phyloP scores from a whole-genome alignment of 2,797 vertebrate species.

The Pseudochirops cupreus region DNA sequence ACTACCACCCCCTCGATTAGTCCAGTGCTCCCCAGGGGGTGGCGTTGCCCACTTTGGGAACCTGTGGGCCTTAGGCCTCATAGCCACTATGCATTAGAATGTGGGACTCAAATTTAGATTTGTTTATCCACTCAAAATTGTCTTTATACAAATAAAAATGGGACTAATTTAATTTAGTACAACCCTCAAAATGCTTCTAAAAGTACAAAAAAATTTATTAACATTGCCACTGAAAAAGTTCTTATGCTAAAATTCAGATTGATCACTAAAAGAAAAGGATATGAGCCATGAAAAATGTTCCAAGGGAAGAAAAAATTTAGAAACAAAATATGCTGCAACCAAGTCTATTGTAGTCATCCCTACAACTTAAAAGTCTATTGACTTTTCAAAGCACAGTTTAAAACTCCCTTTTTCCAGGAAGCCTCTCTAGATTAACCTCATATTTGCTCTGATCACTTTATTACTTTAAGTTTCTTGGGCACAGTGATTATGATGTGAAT shows the following conservation, averaged over 20 bases:
- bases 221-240: neutral
- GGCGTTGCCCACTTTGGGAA: no score
- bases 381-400: neutral
- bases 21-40: no score
- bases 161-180: neutral
- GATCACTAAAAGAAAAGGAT: neutral
- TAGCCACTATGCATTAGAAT: neutral
- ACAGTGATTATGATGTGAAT: neutral
- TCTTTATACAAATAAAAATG: neutral
- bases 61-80: neutral
- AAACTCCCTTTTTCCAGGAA: neutral
- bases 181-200: neutral
- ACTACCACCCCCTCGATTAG: no score
- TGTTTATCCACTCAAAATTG: neutral
- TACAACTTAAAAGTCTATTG: neutral
- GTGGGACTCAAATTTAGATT: neutral
- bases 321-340: neutral
- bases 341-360: neutral
- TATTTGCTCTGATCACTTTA: neutral
- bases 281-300: neutral
- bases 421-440: conserved; percentile 18
- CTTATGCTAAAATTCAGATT: neutral
- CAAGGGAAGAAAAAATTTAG: neutral
- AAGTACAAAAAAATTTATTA: neutral
- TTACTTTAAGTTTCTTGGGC: conserved; percentile 7